These are phyloP conservation scores for Caenorhabditis sp. DNA, from an alignment of 2,888 invertebrate species.

Conservation along the genomic window DNA sequence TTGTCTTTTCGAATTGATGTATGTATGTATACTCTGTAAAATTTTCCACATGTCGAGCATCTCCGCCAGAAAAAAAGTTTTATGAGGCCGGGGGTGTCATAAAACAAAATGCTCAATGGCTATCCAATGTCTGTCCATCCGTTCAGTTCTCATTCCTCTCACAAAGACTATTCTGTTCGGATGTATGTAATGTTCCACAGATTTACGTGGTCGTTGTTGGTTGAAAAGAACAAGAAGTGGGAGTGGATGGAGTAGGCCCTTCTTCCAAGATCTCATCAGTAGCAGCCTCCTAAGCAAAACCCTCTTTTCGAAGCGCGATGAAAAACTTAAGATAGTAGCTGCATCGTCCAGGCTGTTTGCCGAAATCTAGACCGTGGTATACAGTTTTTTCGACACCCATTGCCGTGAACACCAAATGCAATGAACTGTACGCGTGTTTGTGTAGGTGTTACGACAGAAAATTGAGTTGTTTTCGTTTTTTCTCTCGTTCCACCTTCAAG, in stretches of 20 bases:
- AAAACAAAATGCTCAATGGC: slow-evolving; percentile 42
- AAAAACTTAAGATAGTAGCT: slow-evolving; percentile 59
- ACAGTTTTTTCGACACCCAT: slow-evolving; percentile 49
- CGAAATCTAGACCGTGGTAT: slow-evolving; percentile 53
- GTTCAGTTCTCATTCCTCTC: background rate
- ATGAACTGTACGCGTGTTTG: slow-evolving; percentile 24
- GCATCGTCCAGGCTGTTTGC: slow-evolving; percentile 41
- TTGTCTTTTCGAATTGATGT: background rate
- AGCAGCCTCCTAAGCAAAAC: background rate
- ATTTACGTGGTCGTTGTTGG: slow-evolving; percentile 46
- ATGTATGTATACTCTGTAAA: slow-evolving; percentile 1
- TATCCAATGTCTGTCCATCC: background rate
- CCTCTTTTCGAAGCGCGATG: slow-evolving; percentile 46
- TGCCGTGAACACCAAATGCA: slow-evolving; percentile 17
- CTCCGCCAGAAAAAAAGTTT: slow-evolving; percentile 10
- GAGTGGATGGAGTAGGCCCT: slow-evolving; percentile 23
- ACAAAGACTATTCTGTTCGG: slow-evolving; percentile 7
- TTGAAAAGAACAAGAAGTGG: slow-evolving; percentile 36
- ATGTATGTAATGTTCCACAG: slow-evolving; percentile 40
- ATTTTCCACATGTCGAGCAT: slow-evolving; percentile 44
- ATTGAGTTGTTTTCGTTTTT: background rate
- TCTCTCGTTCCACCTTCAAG: background rate
- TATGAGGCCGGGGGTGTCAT: slow-evolving; percentile 30
- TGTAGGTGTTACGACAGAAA: background rate
- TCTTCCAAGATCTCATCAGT: slow-evolving; percentile 44